Conservation (phyloP, 1,140 invertebrate genomes). For the Tenebrio molitor region DNA sequence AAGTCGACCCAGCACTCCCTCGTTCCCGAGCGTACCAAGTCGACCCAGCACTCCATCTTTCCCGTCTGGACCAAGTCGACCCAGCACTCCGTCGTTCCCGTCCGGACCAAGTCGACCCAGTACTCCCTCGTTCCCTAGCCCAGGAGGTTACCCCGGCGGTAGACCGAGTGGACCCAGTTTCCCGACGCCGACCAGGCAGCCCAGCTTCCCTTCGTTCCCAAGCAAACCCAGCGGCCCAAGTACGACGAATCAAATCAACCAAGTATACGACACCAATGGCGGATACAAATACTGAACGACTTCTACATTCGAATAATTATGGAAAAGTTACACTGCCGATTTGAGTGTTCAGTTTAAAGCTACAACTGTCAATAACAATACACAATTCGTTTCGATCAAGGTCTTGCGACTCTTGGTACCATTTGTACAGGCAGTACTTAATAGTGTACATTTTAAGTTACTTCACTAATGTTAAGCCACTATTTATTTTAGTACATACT, state of each 20-base stretch:
- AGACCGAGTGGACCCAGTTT: slow-evolving; percentile 13
- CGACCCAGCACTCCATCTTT: slow-evolving; percentile 45
- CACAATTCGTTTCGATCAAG: neutral
- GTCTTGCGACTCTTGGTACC: neutral
- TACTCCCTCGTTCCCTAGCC: slow-evolving; percentile 7
- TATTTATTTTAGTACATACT: neutral
- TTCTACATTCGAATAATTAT: neutral
- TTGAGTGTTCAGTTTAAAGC: slow-evolving; percentile 40
- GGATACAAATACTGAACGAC: slow-evolving; percentile 70
- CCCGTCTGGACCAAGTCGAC: slow-evolving; percentile 46
- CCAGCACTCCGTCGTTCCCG: slow-evolving; percentile 22
- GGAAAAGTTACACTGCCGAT: slow-evolving; percentile 29
- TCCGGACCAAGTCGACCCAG: slow-evolving; percentile 20
- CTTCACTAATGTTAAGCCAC: neutral
- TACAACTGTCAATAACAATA: neutral
- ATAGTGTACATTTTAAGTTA: neutral
- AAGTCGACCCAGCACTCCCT: no score
- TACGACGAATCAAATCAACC: slow-evolving; percentile 30
- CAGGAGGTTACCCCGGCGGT: neutral
- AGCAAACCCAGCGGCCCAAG: neutral
- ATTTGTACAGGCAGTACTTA: neutral
- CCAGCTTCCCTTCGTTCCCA: slow-evolving; percentile 24
- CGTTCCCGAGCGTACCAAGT: slow-evolving; percentile 48
- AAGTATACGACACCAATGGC: slow-evolving; percentile 65
- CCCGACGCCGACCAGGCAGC: slow-evolving; percentile 36